Percentiles rank a stretch among this genome's conserved stretches.
These are phyloP conservation scores for Pseudomyrmex dendroicus DNA, from an alignment of 1,140 invertebrate species.

Conservation along the genomic window DNA sequence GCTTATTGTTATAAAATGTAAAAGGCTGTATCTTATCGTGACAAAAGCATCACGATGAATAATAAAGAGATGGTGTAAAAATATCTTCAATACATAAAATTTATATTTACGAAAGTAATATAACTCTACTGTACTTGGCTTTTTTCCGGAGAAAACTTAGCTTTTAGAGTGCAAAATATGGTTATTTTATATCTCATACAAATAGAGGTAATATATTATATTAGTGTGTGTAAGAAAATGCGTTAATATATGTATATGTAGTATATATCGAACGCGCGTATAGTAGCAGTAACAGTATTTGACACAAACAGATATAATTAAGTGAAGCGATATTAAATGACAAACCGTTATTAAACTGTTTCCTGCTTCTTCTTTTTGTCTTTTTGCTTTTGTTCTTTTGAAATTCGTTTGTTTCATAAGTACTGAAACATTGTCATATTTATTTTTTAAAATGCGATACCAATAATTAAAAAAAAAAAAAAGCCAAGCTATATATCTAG, in stretches of 20 bases:
- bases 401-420: constrained; percentile 48
- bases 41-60: constrained; percentile 47
- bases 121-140: constrained; percentile 33
- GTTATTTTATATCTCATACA: constrained; percentile 63
- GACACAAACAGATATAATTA: constrained; percentile 64
- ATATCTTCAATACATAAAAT: constrained; percentile 49
- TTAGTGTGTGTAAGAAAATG: constrained; percentile 63
- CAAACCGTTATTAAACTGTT: constrained; percentile 52
- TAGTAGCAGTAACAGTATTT: constrained; percentile 62
- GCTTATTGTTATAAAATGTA: constrained; percentile 40
- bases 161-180: constrained; percentile 43
- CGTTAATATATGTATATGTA: constrained; percentile 19
- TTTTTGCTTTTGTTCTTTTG: neutral
- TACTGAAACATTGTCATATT: constrained; percentile 42
- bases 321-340: constrained; percentile 55
- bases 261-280: constrained; percentile 45
- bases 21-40: constrained; percentile 43
- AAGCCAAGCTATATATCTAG: constrained; percentile 25
- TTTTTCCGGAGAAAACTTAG: constrained; percentile 18
- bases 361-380: neutral
- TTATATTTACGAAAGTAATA: constrained; percentile 60
- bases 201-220: constrained; percentile 69
- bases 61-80: constrained; percentile 52
- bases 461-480: neutral
- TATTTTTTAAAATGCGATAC: constrained; percentile 9